Evolutionary conservation across 2,888 invertebrate species (phyloP).

Genomic region (Thumatha senex): DNA sequence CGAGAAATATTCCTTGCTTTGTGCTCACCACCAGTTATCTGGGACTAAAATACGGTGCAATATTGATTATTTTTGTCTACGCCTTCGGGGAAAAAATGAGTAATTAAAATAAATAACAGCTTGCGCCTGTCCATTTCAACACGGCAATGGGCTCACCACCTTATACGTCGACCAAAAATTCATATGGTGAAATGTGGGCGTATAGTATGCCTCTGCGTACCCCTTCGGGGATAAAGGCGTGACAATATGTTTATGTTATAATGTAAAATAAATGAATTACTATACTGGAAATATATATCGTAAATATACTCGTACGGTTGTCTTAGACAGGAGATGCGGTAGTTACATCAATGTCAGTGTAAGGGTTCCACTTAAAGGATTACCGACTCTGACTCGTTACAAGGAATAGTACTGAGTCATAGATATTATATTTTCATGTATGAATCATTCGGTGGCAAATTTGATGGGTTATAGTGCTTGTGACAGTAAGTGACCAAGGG

Average conservation of each 20-base stretch:
- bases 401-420: conserved; percentile 12
- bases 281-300: conserved; percentile 25
- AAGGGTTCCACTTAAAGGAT: conserved; percentile 32
- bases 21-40: too few species aligned
- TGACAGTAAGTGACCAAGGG: conserved; percentile 5
- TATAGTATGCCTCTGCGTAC: too few species aligned
- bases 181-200: too few species aligned
- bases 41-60: too few species aligned
- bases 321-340: conserved; percentile 30
- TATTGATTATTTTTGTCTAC: too few species aligned
- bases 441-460: conserved; percentile 31
- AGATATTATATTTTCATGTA: conserved; percentile 12
- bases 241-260: not conserved
- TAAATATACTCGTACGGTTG: conserved; percentile 13
- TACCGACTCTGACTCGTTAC: conserved; percentile 15
- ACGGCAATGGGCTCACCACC: too few species aligned
- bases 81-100: too few species aligned
- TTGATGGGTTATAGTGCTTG: conserved; percentile 9
- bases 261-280: too few species aligned
- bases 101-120: too few species aligned
- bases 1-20: too few species aligned
- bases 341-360: conserved; percentile 37
- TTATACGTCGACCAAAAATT: too few species aligned
- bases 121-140: too few species aligned
- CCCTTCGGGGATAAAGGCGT: not conserved